Base-by-base conservation (phyloP, 2,113 vertebrate genomes). In the Rhagologus leucostigma region DNA sequence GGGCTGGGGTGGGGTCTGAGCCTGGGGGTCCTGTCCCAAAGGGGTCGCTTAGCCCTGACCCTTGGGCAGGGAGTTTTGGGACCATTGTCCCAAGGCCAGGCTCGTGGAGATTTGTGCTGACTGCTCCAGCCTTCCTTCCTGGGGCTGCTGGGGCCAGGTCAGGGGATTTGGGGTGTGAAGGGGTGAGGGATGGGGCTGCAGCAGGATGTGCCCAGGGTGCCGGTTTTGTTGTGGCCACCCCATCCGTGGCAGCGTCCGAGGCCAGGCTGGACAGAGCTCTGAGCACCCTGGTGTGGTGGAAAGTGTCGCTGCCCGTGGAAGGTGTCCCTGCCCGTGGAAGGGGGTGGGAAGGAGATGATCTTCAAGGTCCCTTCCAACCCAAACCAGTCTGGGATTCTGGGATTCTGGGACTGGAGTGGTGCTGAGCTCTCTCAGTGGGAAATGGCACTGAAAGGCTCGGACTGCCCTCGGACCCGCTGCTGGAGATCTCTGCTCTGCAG, bases 31-130 rank as follows among this genome's bases (percentile, higher is more conserved):
- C 33, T 33, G 23, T 42, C 39, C 29, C 42, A 39, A 32, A 42
- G 5, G 1, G 11, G 29, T 46, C 13, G 4, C 59, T 57, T 22
- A 26, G 50, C 16, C 16, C 42, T 37, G 22, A 6, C 13, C 59
- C 32, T 26, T 8, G n/a, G 26, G 29, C 46, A 39, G 16, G 29
- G 50, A 57, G 17, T 33, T 78, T 68, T 39, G 44, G 18, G 60
- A 16, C 26, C n/a, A 1, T 2, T 3, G 1, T 9, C 35, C 35
- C 37, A 13, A 20, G 23, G 26, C 46, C 60, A 18, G 6, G 29
- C 10, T 41, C 1, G 0, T 7, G 69, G 32, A 20, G 16, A 7
- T 37, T 15, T 0, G 2, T 74, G 44, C 49, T 22, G 27, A 3
- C 13, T 68, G 73, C 62, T 52, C 17, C 57, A 67, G 32, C 26